These are phyloP conservation scores for Drosophila carrolli DNA, from an alignment of 1,140 invertebrate species.

Conservation along the genomic window DNA sequence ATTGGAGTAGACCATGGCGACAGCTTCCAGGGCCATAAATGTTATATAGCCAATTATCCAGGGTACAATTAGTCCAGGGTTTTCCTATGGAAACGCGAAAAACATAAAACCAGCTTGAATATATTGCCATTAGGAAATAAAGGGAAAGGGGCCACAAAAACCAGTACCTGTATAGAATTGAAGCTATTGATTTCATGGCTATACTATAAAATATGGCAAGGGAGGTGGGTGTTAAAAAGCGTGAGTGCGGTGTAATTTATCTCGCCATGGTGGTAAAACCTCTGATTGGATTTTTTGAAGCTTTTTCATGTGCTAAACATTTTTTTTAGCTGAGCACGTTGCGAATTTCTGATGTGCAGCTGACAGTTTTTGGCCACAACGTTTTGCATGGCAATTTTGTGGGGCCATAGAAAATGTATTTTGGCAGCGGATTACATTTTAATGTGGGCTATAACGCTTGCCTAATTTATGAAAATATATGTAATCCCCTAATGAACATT, in stretches of 20 bases:
- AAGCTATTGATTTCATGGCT: conserved; percentile 62
- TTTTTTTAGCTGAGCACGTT: conserved; percentile 13
- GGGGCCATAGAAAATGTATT: conserved; percentile 24
- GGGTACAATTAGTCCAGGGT: conserved; percentile 88
- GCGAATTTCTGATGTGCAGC: conserved; percentile 37
- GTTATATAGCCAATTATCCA: conserved; percentile 91
- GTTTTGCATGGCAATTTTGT: conserved; percentile 24
- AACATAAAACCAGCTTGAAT: conserved; percentile 7
- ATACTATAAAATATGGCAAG: conserved; percentile 29
- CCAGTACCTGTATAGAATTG: conserved; percentile 28
- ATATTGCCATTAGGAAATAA: conserved; percentile 12
- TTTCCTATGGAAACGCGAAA: conserved; percentile 86
- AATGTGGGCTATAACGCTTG: conserved; percentile 14
- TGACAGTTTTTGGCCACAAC: conserved; percentile 59
- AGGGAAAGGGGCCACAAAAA: conserved; percentile 5
- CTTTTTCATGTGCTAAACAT: conserved; percentile 42
- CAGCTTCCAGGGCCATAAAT: conserved; percentile 90
- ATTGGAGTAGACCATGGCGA: conserved; percentile 91
- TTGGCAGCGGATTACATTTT: conserved; percentile 33
- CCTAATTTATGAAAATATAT: conserved; percentile 21
- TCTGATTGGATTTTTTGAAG: conserved; percentile 71
- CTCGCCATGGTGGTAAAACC: conserved; percentile 50
- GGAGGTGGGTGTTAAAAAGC: conserved; percentile 15
- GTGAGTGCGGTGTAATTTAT: conserved; percentile 63
- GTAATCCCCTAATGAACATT: conserved; percentile 17